Evolutionary conservation across 2,797 vertebrate genomes (phyloP), one percentile per base, ranked within the genome.

Genomic region (Gambusia yucatana): DNA sequence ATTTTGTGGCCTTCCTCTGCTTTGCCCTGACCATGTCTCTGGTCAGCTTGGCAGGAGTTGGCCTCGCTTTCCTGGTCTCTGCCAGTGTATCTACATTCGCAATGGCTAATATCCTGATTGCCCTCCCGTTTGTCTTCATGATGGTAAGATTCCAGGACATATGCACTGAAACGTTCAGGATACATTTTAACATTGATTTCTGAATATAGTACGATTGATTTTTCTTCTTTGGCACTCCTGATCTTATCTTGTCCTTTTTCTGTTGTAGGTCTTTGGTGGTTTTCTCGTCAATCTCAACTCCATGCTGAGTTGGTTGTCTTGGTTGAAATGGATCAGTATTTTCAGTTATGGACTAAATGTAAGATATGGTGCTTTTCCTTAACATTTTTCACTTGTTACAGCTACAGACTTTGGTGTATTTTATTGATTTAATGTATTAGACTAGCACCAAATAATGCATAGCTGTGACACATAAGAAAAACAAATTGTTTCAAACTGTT

Each of bases 91-190:
- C 92, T 22, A 88, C 96, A 10, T 96, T 96, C 52, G 95, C 96
- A 13, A 93, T 96, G 92, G 96, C 96, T 36, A 97, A 97, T 87
- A 87, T 95, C 77, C 90, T 97, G 73, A 94, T 97, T 8, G 93
- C 95, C 52, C 81, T 97, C 11, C 96, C 96, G 6, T 97, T 95
- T 0, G 94, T 96, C 87, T 96, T 97, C 87, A 97, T 96, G 96
- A 97, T 96, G 96, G 96, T 96, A 85, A 93, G 95, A 81, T 20
- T 5, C n/a, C 0, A 17, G 82, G 3, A 70, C 0, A 41, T 14
- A 17, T 9, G 71, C 41, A n/a, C 10, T 28, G 30, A 30, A 47
- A 67, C 25, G 36, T 16, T 73, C 25, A 77, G 47, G 33, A 69
- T 16, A 43, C 20, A 25, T 67, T 25, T 11, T 67, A 22, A 67